Percentiles rank a stretch among this genome's conserved stretches.
phyloP scores from a whole-genome alignment of 2,888 invertebrate genomes.

The Himalopsyche kuldschensis region DNA sequence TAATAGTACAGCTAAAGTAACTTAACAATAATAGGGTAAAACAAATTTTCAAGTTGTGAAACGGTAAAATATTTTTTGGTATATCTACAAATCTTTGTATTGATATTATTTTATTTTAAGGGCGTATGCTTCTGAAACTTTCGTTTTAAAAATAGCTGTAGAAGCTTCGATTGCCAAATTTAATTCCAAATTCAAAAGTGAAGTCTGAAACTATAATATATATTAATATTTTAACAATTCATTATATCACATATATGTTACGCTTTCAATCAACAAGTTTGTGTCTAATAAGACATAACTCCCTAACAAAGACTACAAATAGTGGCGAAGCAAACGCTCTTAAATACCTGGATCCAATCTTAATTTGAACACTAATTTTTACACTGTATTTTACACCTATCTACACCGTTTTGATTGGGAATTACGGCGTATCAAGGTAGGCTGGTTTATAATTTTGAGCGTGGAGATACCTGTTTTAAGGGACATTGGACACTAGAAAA shows the following conservation, averaged over 20 bases:
- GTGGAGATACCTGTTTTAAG: slow-evolving; percentile 14
- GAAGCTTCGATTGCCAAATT: no score
- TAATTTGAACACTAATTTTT: slow-evolving; percentile 34
- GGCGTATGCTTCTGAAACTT: no score
- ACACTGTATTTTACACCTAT: slow-evolving; percentile 29
- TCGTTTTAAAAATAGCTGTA: no score
- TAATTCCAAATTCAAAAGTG: no score
- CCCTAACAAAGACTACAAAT: slow-evolving; percentile 13
- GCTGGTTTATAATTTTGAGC: background rate
- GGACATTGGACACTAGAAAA: slow-evolving; percentile 3
- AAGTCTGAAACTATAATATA: no score
- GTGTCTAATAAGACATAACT: slow-evolving; percentile 14
- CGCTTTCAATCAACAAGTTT: background rate
- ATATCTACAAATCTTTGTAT: no score
- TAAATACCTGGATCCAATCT: slow-evolving; percentile 31
- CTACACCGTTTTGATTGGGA: slow-evolving; percentile 22
- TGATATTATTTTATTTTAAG: no score
- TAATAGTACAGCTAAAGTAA: no score
- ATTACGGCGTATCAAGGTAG: slow-evolving; percentile 21
- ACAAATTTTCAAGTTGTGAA: no score
- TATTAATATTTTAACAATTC: no score
- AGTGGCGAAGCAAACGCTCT: slow-evolving; percentile 6
- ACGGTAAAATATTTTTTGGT: no score
- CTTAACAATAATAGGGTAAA: no score
- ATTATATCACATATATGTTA: background rate